Evolutionary conservation across 2,113 vertebrate species (phyloP), one percentile per base, ranked within the genome.

Genomic region (Sclerurus mexicanus): DNA sequence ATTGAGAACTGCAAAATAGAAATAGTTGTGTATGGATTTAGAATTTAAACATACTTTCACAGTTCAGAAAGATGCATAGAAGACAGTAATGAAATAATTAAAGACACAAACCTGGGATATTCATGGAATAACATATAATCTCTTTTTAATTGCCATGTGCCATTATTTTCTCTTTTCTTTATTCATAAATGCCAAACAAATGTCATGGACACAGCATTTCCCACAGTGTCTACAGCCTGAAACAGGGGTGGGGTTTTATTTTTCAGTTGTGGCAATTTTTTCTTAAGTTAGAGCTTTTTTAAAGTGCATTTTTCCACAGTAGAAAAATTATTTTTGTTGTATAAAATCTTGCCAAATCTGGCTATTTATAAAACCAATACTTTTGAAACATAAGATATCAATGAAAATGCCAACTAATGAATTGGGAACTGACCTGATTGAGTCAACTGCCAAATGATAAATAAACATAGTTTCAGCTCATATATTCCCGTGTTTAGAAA

Each of bases 181-280:
- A 98, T 97, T 98, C 97, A 92, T 95, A 97, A 94, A 98, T 98
- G 98, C 98, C 98, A 98, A 98, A 98, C 93, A 96, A 95, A 98
- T 88, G 95, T 93, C 95, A 97, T 94, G 90, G 95, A 98, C 98
- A 97, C 98, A 98, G 96, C 97, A 96, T 91, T 96, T 87, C 90
- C 76, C 94, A 92, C 63, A 83, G n/a, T 69, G 90, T 89, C 86
- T 97, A 95, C 96, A 96, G 68, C 72, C 86, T 93, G 85, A 89
- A 87, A 91, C 17, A 79, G 67, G 62, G 67, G 33, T 50, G 47
- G 21, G 21, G 53, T 58, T 52, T 83, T 72, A 72, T 80, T 89
- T 88, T 72, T 74, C 58, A 42, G 42, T 77, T 97, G 25, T 40
- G n/a, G 42, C 25, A 50, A 69, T 72, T n/a, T 47, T 72, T 88